Evolutionary conservation across 2,113 vertebrate species (phyloP).

Genomic region (Pelvicachromis taeniatus): DNA sequence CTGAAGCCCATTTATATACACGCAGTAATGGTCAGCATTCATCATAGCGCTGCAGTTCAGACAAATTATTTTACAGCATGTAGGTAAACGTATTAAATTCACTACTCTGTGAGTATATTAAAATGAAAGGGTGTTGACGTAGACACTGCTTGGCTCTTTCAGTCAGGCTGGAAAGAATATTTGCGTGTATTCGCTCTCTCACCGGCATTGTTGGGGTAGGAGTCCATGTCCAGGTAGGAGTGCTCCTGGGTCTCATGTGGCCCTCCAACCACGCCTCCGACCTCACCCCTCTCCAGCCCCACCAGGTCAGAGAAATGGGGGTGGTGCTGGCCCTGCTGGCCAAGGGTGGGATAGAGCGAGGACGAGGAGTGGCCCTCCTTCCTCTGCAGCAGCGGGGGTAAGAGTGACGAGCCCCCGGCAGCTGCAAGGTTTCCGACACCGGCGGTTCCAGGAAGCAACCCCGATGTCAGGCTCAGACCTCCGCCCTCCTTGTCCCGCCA

Average conservation of each 20-base stretch:
- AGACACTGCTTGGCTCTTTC: neutral
- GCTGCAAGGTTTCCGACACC: constrained; percentile 71
- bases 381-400: constrained; percentile 73
- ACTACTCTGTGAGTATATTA: neutral
- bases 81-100: neutral
- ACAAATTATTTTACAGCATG: neutral
- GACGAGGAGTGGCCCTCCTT: constrained; percentile 74
- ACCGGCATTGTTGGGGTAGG: constrained; percentile 81
- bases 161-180: neutral
- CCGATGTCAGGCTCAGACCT: constrained; percentile 76
- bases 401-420: constrained; percentile 64
- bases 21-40: neutral
- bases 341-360: constrained; percentile 73
- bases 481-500: constrained; percentile 87
- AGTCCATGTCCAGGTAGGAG: constrained; percentile 91
- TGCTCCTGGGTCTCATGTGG: constrained; percentile 81
- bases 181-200: neutral
- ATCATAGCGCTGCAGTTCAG: neutral
- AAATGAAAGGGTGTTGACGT: neutral
- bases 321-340: constrained; percentile 79
- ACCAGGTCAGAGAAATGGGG: constrained; percentile 83
- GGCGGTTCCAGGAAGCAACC: constrained; percentile 73
- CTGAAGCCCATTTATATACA: neutral
- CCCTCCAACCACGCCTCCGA: constrained; percentile 67
- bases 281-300: constrained; percentile 73